Evolutionary conservation across 2,797 vertebrate genomes (phyloP), one percentile per base, ranked within the genome.

Genomic region (Galago senegalensis): DNA sequence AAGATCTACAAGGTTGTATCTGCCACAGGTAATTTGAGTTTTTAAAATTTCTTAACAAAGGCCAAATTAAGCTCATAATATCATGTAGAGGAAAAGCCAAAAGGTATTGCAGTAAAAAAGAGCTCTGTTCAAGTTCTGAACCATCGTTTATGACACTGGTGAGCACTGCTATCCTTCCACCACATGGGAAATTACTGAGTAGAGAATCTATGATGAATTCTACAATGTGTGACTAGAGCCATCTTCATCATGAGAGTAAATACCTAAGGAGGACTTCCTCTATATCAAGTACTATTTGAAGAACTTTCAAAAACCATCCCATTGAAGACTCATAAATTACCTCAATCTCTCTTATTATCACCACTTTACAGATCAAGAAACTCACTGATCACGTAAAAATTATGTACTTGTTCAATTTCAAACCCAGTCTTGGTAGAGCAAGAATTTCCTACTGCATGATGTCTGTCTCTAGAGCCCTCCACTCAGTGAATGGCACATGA

Each of bases 1-100:
- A 27, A 90, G 46, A 80, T 56, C 80, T 72, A 73, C 23, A 81
- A 89, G 10, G 21, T 40, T 96, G 93, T 90, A 43, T 73, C 29
- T 79, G 23, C 21, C 31, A 31, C 16, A 72, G 13, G 7, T 84
- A 27, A 76, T 82, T 63, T 82, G 25, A 72, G 29, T 17, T 89
- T 73, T 90, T 58, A 43, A 61, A 23, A 46, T 34, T 75, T 88
- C 23, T 89, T 43, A 67, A 67, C 1, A 76, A 69, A 10, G 0
- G 29, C 31, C 53, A 79, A 46, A 63, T 53, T 70, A 67, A 79
- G 12, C 9, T 85, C 11, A 90, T 84, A 75, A 29, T 49, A 87
- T 61, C 7, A 80, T 4, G 4, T 9, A 67, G 27, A 77, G 11
- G 31, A 80, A n/a, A 80, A 88, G 6, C 0, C 18, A 69, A 77